Percentiles rank a stretch among this genome's conserved stretches.
phyloP scores from a whole-genome alignment of 2,113 vertebrate species.

The Heterochromis multidens region DNA sequence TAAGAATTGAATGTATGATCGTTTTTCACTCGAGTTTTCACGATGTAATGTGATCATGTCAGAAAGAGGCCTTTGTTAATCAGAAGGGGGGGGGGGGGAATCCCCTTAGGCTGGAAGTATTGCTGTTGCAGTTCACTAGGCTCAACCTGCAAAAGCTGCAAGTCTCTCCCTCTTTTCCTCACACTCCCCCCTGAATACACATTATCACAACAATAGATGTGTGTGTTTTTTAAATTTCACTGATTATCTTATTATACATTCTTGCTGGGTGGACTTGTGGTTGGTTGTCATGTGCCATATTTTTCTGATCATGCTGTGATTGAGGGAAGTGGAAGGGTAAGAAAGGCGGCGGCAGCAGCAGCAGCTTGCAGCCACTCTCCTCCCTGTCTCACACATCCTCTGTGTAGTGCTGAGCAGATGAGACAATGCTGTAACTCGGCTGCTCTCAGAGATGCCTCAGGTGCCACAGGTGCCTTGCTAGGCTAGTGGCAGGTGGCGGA shows the following conservation, averaged over 20 bases:
- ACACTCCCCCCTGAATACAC: background rate
- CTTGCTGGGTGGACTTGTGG: background rate
- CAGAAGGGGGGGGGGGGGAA: slow-evolving; percentile 16
- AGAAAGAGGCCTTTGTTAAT: slow-evolving; percentile 72
- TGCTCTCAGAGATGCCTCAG: slow-evolving; percentile 37
- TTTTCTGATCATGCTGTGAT: background rate
- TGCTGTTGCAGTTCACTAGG: slow-evolving; percentile 42
- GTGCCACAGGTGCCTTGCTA: slow-evolving; percentile 20
- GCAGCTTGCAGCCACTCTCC: slow-evolving; percentile 9
- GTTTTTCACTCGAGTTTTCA: slow-evolving; percentile 30
- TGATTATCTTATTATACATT: background rate
- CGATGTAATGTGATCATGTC: slow-evolving; percentile 64
- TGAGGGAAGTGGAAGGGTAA: background rate
- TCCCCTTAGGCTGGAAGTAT: slow-evolving; percentile 40
- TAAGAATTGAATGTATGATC: slow-evolving; percentile 52
- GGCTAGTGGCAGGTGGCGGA: slow-evolving; percentile 38
- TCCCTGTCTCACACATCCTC: slow-evolving; percentile 5
- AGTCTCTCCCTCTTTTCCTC: background rate
- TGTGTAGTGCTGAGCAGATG: slow-evolving; percentile 21
- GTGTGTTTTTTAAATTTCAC: background rate
- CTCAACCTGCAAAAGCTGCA: slow-evolving; percentile 26
- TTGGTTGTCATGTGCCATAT: background rate
- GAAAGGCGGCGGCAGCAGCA: slow-evolving; percentile 1
- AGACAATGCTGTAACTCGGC: slow-evolving; percentile 48
- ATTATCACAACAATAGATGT: background rate